Conservation (phyloP, 35 echinoderm and acorn worm genomes). For the Apostichopus parvimensis region DNA sequence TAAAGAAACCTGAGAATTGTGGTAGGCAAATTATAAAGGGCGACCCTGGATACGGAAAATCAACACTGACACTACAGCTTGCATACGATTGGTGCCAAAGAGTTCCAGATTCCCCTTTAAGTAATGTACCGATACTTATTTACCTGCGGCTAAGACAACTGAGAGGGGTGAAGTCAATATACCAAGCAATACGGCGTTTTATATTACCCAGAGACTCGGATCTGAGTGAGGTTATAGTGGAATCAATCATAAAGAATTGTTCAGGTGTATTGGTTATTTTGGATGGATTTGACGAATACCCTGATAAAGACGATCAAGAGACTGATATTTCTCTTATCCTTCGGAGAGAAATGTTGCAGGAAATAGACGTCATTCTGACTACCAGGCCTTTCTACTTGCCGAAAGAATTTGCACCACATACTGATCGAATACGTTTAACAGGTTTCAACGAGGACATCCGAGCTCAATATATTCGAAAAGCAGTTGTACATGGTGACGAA, state of each 20-base stretch:
- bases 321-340: background rate
- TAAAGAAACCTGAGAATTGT: background rate
- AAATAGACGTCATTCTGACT: too few species aligned
- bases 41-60: constrained; percentile 14
- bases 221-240: background rate
- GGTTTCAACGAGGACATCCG: too few species aligned
- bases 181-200: background rate
- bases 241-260: background rate
- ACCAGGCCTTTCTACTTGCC: too few species aligned
- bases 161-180: background rate
- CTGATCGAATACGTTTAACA: too few species aligned
- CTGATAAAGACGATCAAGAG: background rate
- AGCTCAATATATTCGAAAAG: background rate
- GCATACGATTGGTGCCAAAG: constrained; percentile 20
- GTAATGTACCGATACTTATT: constrained; percentile 2
- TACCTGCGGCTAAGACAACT: constrained; percentile 5
- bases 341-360: too few species aligned
- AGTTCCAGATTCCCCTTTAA: background rate
- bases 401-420: too few species aligned
- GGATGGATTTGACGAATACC: constrained; percentile 25
- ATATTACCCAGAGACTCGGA: background rate
- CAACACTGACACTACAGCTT: background rate
- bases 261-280: background rate
- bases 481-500: background rate
- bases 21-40: background rate